Base-by-base conservation (phyloP, 2,797 vertebrate genomes). In the Parambassis ranga region DNA sequence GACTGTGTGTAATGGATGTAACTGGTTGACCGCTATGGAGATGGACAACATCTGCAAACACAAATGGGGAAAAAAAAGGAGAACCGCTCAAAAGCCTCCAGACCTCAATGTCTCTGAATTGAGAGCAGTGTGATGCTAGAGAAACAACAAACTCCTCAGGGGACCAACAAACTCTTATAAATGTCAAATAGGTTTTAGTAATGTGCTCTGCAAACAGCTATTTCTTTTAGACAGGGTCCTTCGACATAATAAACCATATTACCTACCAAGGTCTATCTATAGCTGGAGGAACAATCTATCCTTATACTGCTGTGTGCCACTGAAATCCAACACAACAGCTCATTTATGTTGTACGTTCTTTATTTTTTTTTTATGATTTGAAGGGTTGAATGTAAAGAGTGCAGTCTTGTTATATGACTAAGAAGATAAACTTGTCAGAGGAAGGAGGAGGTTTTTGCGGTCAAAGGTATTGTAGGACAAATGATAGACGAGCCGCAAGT, bases 151-250 rank as follows among this genome's bases (percentile, higher is more conserved):
- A 79, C 48, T 77, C 73, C 79, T 66, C 26, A 59, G 63, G 75
- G 79, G 61, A 62, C 36, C 43, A 16, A 71, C 73, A 74, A 82
- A 84, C 64, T 77, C 77, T 73, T 67, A 83, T 73, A 89, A 85
- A 86, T 82, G 84, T 88, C 84, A 85, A 66, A 79, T 61, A 63
- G 66, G 65, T 71, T 87, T 79, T 52, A 63, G 70, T 77, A 72
- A 82, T 79, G 74, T 70, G 41, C 38, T 82, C 49, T 48, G 64
- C 19, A 36, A 81, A 71, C 71, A 48, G 72, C 50, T 46, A 30
- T 73, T 75, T 75, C 63, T 77, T 74, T 53, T 57, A 35, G 80
- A 84, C 60, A 52, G 59, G 11, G 16, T 33, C 72, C 65, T 53
- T 66, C 61, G 59, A 60, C 53, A 59, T 60, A 69, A 75, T 42